These are phyloP conservation scores for Ischnus inquisitorius DNA, from an alignment of 2,888 invertebrate species.

Conservation along the genomic window DNA sequence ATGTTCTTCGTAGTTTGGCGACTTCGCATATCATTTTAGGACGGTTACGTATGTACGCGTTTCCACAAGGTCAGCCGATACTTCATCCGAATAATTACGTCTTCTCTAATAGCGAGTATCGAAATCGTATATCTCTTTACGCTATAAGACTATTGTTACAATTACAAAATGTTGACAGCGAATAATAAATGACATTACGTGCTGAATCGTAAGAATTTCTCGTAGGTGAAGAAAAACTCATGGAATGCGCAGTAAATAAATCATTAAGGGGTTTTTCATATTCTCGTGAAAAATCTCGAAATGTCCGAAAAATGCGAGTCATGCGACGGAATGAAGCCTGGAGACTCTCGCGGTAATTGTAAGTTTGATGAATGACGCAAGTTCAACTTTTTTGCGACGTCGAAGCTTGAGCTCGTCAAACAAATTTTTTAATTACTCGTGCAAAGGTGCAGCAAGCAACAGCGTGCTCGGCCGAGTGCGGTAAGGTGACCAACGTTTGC, in stretches of 20 bases:
- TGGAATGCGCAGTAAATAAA: background rate
- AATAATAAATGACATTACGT: conserved; percentile 24
- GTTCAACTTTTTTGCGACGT: background rate
- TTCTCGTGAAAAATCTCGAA: background rate
- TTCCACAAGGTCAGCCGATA: conserved; percentile 34
- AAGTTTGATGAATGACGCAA: conserved; percentile 56
- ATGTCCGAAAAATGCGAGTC: background rate
- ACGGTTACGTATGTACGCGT: background rate
- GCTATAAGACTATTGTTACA: conserved; percentile 31
- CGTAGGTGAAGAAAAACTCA: background rate
- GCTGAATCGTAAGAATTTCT: background rate
- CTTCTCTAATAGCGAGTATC: conserved; percentile 48
- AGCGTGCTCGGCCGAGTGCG: background rate
- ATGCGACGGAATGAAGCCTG: background rate
- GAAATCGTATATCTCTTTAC: background rate
- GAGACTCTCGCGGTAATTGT: conserved; percentile 23
- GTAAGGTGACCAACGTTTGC: background rate
- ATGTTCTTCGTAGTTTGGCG: background rate
- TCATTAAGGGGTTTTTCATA: background rate
- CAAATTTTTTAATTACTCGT: conserved; percentile 48
- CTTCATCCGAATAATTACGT: conserved; percentile 41
- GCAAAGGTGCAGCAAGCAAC: background rate
- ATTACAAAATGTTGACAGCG: conserved; percentile 20
- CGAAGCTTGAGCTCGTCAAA: conserved; percentile 14
- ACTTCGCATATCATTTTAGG: conserved; percentile 12